Percentiles rank a stretch among this genome's conserved stretches.
Evolutionary conservation across 2,113 vertebrate species (phyloP).

Genomic region (Syrrhaptes paradoxus): DNA sequence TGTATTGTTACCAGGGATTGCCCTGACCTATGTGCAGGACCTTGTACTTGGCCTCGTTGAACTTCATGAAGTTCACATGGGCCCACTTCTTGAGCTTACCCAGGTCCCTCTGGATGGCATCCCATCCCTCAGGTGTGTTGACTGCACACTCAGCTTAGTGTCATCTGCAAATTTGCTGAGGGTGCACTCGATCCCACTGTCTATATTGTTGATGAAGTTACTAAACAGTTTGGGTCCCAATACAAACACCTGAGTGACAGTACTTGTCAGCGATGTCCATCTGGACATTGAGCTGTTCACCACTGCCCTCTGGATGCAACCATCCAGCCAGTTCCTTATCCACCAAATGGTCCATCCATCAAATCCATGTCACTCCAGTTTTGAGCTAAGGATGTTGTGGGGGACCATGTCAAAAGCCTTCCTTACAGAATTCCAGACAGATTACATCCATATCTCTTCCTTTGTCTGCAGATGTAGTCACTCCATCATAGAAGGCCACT

Average conservation of each 20-base stretch:
- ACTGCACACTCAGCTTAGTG: neutral
- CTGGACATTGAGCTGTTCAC: neutral
- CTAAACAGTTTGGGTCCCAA: neutral
- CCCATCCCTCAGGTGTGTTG: neutral
- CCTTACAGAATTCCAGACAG: neutral
- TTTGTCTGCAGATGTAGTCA: neutral
- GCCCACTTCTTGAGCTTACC: neutral
- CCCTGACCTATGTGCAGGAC: neutral
- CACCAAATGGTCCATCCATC: rapidly evolving
- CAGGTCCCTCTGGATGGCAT: neutral
- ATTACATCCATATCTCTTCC: neutral
- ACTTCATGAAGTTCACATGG: neutral
- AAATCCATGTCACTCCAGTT: neutral
- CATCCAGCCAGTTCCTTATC: neutral
- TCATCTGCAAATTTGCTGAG: neutral
- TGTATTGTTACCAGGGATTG: neutral
- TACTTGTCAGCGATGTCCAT: neutral
- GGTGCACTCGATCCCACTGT: neutral
- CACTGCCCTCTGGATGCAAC: neutral
- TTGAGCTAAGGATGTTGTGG: neutral
- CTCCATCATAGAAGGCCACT: neutral
- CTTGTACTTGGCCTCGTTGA: neutral
- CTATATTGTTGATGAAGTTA: neutral
- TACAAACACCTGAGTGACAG: neutral
- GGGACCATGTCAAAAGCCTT: neutral